Evolutionary conservation across 1,140 invertebrate species (phyloP), one percentile per base, ranked within the genome.

Genomic region (Drosophila subpulchrella): DNA sequence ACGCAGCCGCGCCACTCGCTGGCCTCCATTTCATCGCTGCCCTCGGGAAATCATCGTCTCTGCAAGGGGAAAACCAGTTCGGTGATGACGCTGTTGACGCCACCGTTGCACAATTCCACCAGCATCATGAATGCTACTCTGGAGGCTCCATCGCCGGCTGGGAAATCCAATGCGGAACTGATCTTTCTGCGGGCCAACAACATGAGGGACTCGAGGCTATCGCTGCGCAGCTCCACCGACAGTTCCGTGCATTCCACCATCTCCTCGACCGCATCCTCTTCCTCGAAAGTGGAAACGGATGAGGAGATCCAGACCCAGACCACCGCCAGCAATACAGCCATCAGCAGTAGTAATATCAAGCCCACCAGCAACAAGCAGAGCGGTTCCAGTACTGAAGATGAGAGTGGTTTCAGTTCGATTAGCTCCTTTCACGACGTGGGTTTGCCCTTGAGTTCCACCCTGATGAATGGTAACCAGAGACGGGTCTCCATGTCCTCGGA

Each of bases 381-480:
- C 38, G 76, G 79, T 17, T 92, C 91, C 24, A 89, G 90, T 46
- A 92, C 91, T 0, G 96, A 97, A 82, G 96, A 96, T 73, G 96
- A 97, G 82, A 96, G 96, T 81, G 96, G 96, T 12, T 97, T 97
- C 90, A 96, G 96, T 12, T 96, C 96, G 3, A 95, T 97, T 93
- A 96, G 95, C 89, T 96, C 96, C 4, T 97, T 96, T 78, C 96
- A 96, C 90, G 96, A 96, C 78, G 94, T 96, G 20, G 95, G 96
- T 3, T 91, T 96, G 63, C 95, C 95, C 0, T 63, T 91, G 5
- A 90, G 92, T 62, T 92, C 93, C 11, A 93, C 92, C 0, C 60
- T 90, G 46, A 75, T 92, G 68, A n/a, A 68, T 50, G 51, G 53
- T 51, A 89, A 24, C 32, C 61, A 79, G 17, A 47, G 81, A 20